Conservation (phyloP, 2,888 invertebrate species). For the Conus canariensis region DNA sequence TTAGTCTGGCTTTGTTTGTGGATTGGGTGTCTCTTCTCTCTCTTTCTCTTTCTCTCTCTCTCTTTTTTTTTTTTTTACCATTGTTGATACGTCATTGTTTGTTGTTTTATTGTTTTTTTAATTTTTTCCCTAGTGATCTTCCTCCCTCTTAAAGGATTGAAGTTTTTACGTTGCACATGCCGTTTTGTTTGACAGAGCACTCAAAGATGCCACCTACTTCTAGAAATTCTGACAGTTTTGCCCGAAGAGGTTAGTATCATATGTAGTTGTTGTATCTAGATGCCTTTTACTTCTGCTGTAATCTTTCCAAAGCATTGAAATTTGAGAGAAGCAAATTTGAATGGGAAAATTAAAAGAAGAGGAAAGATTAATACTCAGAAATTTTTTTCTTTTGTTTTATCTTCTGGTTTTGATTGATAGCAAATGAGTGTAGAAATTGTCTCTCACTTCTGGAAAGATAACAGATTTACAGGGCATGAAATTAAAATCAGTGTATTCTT, state of each 20-base stretch:
- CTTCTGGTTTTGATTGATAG: background rate
- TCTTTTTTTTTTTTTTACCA: constrained; percentile 1
- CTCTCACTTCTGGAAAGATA: constrained; percentile 14
- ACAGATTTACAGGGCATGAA: constrained; percentile 32
- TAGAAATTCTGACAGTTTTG: constrained; percentile 91
- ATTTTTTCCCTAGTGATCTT: constrained; percentile 23
- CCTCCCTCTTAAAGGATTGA: constrained; percentile 18
- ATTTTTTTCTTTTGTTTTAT: background rate
- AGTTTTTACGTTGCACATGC: constrained; percentile 36
- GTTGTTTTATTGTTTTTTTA: constrained; percentile 6
- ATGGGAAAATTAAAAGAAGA: background rate
- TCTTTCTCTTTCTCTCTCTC: background rate
- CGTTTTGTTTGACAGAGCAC: constrained; percentile 77
- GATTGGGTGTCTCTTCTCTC: constrained; percentile 31
- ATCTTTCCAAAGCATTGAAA: constrained; percentile 17
- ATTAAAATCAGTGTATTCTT: constrained; percentile 12
- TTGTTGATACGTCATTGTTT: background rate
- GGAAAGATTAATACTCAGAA: too few species aligned
- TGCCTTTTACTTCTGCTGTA: constrained; percentile 20
- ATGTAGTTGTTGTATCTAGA: constrained; percentile 26
- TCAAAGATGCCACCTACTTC: constrained; percentile 84
- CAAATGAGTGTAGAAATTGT: background rate
- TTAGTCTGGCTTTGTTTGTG: constrained; percentile 33
- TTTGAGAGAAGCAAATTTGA: background rate
- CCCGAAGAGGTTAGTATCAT: constrained; percentile 88